Evolutionary conservation across 2,888 invertebrate species (phyloP), one percentile per base, ranked within the genome.

Genomic region (Chrysomela aeneicollis): DNA sequence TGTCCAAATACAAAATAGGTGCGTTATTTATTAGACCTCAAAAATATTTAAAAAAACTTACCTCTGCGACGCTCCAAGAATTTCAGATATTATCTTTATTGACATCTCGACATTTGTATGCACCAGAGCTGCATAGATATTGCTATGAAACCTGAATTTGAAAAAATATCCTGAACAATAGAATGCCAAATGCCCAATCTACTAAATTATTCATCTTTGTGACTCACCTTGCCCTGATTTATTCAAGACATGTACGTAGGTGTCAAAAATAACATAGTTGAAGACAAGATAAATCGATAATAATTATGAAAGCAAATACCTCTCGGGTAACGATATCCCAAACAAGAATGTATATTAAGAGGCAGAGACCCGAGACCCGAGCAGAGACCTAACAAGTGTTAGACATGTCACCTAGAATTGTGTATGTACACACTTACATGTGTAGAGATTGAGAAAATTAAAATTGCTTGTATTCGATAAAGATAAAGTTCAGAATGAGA

Each of bases 211-310:
- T 21, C 30, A 46, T 30, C 26, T 18, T 18, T 0, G 42, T 57
- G 26, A 42, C 46, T 46, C 19, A 46, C 60, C 60, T 60, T 60
- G 60, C 60, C 53, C 60, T 46, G 22, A 60, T 60, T 60, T 52
- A 60, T 60, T 60, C 60, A 60, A 9, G 46, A 42, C 17, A 53
- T 46, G 21, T 6, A 53, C 19, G 60, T 60, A 53, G 60, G 60
- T 53, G 60, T 53, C 35, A 46, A 59, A 52, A 47, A 52, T 53
- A 42, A 53, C 46, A 55, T 30, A 17, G 12, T 59, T 21, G 21
- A 30, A 17, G 15, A 53, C 60, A 26, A 46, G 26, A 57, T 57
- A 57, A 22, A 42, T 57, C 15, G 9, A 46, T 46, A 46, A 57
- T 57, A 57, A 57, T 57, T 26, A 57, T 26, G 17, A 15, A 57